These are phyloP conservation scores for Sturnira hondurensis DNA, from an alignment of 2,113 vertebrate genomes.

Conservation along the genomic window DNA sequence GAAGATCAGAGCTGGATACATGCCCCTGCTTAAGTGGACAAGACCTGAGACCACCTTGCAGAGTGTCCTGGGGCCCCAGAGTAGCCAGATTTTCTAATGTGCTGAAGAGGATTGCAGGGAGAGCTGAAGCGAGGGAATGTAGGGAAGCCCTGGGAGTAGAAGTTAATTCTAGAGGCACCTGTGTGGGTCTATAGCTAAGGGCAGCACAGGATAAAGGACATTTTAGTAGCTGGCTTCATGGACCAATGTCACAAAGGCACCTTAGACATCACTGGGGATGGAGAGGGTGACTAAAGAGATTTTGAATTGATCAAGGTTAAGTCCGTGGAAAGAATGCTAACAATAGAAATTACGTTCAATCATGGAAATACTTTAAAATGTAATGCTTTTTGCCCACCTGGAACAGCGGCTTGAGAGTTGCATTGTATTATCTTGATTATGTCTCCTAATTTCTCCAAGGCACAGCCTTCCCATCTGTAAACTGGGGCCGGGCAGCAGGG, in stretches of 20 bases:
- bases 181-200: neutral
- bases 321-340: neutral
- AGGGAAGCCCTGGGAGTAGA: neutral
- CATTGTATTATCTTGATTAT: neutral
- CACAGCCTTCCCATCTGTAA: neutral
- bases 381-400: neutral
- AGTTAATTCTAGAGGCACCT: neutral
- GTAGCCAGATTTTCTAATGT: neutral
- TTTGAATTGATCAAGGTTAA: neutral
- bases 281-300: neutral
- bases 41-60: neutral
- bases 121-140: neutral
- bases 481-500: too few species aligned
- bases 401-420: neutral
- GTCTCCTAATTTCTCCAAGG: neutral
- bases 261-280: neutral
- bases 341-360: neutral
- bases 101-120: neutral
- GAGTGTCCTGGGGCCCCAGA: neutral
- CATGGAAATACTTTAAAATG: neutral
- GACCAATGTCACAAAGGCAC: too few species aligned
- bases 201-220: neutral
- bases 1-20: neutral
- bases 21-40: neutral
- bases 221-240: neutral